Evolutionary conservation across 2,113 vertebrate species (phyloP).

Genomic region (Mionectes macconnelli): DNA sequence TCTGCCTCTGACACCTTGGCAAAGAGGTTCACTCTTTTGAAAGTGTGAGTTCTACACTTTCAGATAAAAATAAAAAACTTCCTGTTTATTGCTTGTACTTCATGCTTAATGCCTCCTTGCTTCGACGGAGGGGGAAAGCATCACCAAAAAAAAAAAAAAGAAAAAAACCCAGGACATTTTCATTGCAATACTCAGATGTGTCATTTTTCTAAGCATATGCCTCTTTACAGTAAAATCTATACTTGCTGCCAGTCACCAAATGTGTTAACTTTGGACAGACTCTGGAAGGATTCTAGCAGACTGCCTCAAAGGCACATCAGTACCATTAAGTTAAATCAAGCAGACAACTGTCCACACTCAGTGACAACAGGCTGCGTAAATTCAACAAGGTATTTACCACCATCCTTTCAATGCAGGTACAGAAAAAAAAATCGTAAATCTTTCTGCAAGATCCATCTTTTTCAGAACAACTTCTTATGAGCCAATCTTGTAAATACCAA

Average conservation of each 20-base stretch:
- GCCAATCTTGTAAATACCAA: neutral
- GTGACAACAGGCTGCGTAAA: neutral
- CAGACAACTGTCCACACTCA: neutral
- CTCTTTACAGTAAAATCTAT: neutral
- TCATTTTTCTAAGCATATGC: neutral
- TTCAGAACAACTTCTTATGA: neutral
- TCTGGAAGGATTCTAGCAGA: neutral
- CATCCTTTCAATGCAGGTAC: neutral
- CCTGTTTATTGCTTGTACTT: neutral
- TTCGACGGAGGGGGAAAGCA: neutral
- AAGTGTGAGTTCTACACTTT: neutral
- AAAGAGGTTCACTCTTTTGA: neutral
- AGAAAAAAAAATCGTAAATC: rapidly evolving
- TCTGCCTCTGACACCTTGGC: neutral
- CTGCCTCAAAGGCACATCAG: neutral
- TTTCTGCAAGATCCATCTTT: neutral
- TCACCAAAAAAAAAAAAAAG: neutral
- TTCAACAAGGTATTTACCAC: neutral
- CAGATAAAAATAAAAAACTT: neutral
- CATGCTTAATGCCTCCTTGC: neutral
- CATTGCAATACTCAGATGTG: neutral
- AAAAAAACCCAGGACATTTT: neutral
- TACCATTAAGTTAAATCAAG: neutral
- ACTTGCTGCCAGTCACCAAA: neutral
- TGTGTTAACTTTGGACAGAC: neutral